Percentiles rank a stretch among this genome's conserved stretches.
Evolutionary conservation across 2,113 vertebrate genomes (phyloP).

Genomic region (Microtus richardsoni): DNA sequence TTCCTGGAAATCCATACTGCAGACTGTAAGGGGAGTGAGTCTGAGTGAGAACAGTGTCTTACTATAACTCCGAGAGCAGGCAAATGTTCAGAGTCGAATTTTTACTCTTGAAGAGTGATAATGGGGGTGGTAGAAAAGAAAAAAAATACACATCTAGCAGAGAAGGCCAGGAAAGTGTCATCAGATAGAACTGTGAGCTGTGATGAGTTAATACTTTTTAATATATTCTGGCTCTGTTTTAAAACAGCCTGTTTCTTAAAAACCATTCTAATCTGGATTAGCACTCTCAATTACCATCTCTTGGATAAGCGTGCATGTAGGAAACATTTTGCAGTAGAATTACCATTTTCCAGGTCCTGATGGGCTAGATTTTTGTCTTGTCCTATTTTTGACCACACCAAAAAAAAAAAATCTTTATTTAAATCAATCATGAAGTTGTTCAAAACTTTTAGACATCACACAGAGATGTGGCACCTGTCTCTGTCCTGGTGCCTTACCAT

Average conservation of each 20-base stretch:
- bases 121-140: background rate
- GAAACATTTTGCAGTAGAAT: conserved; percentile 61
- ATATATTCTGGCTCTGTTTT: conserved; percentile 71
- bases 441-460: background rate
- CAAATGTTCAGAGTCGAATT: conserved; percentile 50
- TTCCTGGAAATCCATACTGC: conserved; percentile 50
- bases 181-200: conserved; percentile 58
- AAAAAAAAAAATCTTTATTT: conserved; percentile 30
- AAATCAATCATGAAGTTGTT: background rate
- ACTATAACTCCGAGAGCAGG: conserved; percentile 28
- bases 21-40: background rate
- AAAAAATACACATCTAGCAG: conserved; percentile 5
- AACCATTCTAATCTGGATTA: conserved; percentile 65
- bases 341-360: conserved; percentile 23
- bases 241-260: conserved; percentile 64
- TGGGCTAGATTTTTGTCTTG: conserved; percentile 44
- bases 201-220: conserved; percentile 71
- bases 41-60: background rate
- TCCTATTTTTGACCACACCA: conserved; percentile 39
- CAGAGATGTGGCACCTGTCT: background rate
- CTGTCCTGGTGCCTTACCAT: conserved; percentile 25
- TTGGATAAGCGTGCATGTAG: conserved; percentile 39
- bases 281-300: conserved; percentile 31
- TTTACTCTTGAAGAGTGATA: conserved; percentile 51
- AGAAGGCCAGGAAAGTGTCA: conserved; percentile 71